Evolutionary conservation across 2,113 vertebrate species (phyloP), one percentile per base, ranked within the genome.

Genomic region (Theristicus caerulescens): DNA sequence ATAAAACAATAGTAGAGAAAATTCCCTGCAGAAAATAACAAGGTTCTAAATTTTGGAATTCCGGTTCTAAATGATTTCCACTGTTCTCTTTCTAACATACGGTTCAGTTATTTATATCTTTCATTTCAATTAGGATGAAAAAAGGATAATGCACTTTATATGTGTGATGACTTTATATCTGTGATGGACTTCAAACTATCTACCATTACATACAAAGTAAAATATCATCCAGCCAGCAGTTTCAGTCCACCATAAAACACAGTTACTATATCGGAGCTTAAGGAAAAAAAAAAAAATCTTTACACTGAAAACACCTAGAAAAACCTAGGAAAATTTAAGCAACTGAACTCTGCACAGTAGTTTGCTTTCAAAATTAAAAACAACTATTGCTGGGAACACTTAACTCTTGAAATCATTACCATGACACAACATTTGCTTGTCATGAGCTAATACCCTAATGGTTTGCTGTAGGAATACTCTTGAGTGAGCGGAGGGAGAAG

Each of bases 1-100:
- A 93, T 31, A 88, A 96, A 97, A 92, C 67, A 88, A 87, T 20
- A 95, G 58, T 13, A 70, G 42, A 78, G 72, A 94, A 94, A 90
- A 77, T 51, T 57, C 29, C 44, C 62, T 83, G 13, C 12, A 93
- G 59, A 87, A 62, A 64, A 46, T 14, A 88, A 67, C 3, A 20
- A 83, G 6, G 49, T 85, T 61, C 67, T 96, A 94, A 93, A 93
- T 95, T 95, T 64, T 81, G 46, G 54, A 95, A 97, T 95, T 78
- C 82, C 67, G 10, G 7, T 59, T 78, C 69, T 46, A 67, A 49
- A 38, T 21, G 2, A 24, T n/a, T 49, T 67, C 27, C 57, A 82
- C 7, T 19, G 2, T 17, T 65, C 6, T 42, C 58, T 72, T 58
- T 83, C 52, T 77, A 76, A 73, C 3, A 34, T 9, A 18, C 2